Conservation (phyloP, 2,797 vertebrate species). For the Scolopax rusticola region DNA sequence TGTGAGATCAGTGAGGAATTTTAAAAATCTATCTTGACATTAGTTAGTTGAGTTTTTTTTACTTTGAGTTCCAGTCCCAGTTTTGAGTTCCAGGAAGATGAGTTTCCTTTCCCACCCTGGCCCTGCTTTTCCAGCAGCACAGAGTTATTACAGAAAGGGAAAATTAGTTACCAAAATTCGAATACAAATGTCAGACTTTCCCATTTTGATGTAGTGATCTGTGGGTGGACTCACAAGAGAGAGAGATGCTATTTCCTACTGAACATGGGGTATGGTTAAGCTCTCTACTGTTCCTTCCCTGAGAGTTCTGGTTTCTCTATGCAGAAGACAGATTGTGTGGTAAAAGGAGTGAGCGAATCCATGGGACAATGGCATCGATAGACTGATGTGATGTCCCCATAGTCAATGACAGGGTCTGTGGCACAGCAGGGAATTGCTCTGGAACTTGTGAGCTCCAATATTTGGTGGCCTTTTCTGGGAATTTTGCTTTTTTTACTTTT, state of each 20-base stretch:
- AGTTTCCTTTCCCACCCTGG: not conserved
- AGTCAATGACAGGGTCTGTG: not conserved
- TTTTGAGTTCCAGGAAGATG: not conserved
- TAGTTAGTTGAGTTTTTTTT: not conserved
- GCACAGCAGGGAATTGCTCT: not conserved
- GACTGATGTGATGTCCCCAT: not conserved
- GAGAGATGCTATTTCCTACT: not conserved
- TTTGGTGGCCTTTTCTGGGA: not conserved
- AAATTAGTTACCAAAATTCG: not conserved
- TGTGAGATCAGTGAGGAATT: not conserved
- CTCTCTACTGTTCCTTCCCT: not conserved
- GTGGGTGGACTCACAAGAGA: not conserved
- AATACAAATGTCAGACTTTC: not conserved
- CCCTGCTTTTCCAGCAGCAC: not conserved
- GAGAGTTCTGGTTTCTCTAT: not conserved
- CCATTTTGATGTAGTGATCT: not conserved
- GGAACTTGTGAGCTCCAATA: not conserved
- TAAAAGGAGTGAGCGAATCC: not conserved
- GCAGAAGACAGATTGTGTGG: not conserved
- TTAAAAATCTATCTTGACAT: not conserved
- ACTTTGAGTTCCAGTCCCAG: not conserved
- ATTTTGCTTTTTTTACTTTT: not conserved
- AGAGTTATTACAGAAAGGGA: not conserved
- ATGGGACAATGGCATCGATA: fast-evolving
- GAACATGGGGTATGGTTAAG: not conserved